Base-by-base conservation (phyloP, 2,797 vertebrate species). In the Hipposideros larvatus region DNA sequence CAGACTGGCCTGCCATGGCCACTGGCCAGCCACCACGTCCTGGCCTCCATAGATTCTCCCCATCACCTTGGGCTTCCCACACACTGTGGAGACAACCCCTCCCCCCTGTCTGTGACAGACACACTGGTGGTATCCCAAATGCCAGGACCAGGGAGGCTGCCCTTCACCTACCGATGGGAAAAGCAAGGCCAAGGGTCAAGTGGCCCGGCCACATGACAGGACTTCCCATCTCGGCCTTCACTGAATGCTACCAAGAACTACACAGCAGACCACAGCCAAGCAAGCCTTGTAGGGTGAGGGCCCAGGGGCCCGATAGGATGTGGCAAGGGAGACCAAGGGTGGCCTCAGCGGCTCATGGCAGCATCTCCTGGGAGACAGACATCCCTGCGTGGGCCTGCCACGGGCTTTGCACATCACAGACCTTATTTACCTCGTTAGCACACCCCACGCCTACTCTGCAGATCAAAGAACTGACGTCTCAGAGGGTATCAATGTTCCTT, bases 1-100 rank as follows among this genome's bases (percentile, higher is more conserved):
- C 57, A 99, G 73, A 71, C 98, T 98, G 92, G 55, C 98, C 97
- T 98, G 98, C 99, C 99, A 99, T 0, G 99, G 99, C 99, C 99
- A 99, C 96, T 37, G 97, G 37, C 98, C 98, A 0, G 0, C 4
- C 8, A 13, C 18, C 11, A 90, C 80, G 0, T 96, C 90, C 22
- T 21, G 93, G 48, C 98, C 98, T 11, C 98, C 97, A 1, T 86
- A 98, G 65, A 98, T 91, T 74, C 90, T 96, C 46, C 91, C 95
- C 16, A 28, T n/a, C 24, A 79, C 55, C 61, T 79, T 59, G 41
- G 91, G 37, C 46, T 94, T 94, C 84, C 97, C 87, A 6, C 96
- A 96, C 34, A 65, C 94, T 95, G 96, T 88, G 31, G 78, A 92
- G 85, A 97, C 61, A 95, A 51, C n/a, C 4, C 16, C 51, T 18